phyloP scores from a whole-genome alignment of 2,113 vertebrate species.

The Zosterops lateralis region DNA sequence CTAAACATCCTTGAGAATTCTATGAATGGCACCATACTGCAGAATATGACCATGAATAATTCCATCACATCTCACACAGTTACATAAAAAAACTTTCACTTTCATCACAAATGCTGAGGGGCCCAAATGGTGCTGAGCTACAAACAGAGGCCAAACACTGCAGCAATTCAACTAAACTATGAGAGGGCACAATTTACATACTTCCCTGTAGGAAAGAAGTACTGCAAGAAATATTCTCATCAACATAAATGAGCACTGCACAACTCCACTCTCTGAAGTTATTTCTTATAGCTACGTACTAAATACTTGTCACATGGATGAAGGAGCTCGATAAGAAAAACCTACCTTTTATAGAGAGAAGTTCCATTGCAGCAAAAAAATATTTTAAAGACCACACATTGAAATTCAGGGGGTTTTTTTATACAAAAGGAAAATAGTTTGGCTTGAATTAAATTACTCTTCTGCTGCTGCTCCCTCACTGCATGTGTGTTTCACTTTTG shows the following conservation, averaged over 20 bases:
- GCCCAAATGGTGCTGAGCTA: not conserved
- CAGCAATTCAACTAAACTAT: not conserved
- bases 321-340: not conserved
- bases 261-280: not conserved
- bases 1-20: not conserved
- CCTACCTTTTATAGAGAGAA: slow-evolving; percentile 67
- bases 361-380: slow-evolving; percentile 47
- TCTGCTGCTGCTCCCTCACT: not conserved
- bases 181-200: not conserved
- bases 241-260: not conserved
- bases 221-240: not conserved
- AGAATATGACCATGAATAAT: not conserved
- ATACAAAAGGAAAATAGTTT: not conserved
- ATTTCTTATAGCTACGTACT: not conserved
- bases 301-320: not conserved
- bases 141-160: not conserved
- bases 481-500: not conserved
- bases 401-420: not conserved
- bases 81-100: not conserved
- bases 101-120: not conserved
- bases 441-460: not conserved
- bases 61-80: accelerated
- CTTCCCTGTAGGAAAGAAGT: not conserved
- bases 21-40: not conserved
- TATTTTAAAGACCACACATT: not conserved